Evolutionary conservation across 2,113 vertebrate genomes (phyloP), one percentile per base, ranked within the genome.

Genomic region (Hypocryptadius cinnamomeus): DNA sequence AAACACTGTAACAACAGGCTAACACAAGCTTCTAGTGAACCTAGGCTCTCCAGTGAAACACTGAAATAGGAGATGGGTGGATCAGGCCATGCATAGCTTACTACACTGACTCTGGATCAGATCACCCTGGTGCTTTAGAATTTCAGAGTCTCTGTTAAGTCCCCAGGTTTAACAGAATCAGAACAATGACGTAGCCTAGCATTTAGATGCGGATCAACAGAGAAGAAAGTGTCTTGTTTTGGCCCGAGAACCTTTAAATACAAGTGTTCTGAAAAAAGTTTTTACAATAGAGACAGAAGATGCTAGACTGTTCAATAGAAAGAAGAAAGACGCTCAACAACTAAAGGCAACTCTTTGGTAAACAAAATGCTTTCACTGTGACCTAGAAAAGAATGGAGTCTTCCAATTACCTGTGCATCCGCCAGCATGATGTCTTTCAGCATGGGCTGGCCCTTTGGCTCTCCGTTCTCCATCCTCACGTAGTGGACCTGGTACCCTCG

Each of bases 401-500:
- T 30, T 20, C 54, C 19, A 44, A 77, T 97, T 98, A 99, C 99
- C 99, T 99, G 99, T 82, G 99, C 98, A 94, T 99, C 99, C 85
- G 99, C 98, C 97, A 99, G 98, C 98, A 99, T 98, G 96, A 99
- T 98, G 89, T 99, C 99, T 98, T 99, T 99, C 92, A 99, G 98
- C 98, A 98, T 98, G 96, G 99, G 98, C 97, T 99, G 99, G 93
- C 99, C 99, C 94, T 97, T 98, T 85, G 99, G 98, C 96, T 99
- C 99, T 92, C 99, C 99, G 64, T 99, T 99, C 97, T 99, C 98
- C 98, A 99, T 99, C 98, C 97, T 98, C 97, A 99, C 99, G 60
- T 99, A 99, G 97, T 99, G 99, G 94, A 99, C 99, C 97, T 99
- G 99, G 98, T 99, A 99, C 91, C 99, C 99, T 94, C 99, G 98